Base-by-base conservation (phyloP, 2,113 vertebrate species). In the Nibea albiflora region DNA sequence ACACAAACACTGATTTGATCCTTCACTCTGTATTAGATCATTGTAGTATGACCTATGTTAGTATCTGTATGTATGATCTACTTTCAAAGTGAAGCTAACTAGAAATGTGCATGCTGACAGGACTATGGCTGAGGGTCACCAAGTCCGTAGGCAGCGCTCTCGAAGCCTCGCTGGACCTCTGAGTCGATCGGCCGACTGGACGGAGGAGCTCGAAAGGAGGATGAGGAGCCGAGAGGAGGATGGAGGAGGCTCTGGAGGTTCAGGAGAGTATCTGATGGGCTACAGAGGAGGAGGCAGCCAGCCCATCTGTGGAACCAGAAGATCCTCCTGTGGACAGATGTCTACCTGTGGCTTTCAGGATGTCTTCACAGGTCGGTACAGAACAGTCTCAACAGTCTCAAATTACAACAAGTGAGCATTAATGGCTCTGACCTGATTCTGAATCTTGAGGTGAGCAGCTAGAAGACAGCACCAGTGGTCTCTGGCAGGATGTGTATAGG, bases 181-280 rank as follows among this genome's bases (percentile, higher is more conserved):
- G 16, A 98, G 97, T 85, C 96, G 95, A 60, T 99, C 98, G 0
- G 97, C 97, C 0, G 97, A 99, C 94, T 99, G 98, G 98, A 99
- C 97, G 0, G 97, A 97, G 31, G 92, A 92, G 74, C 86, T 93
- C 0, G 92, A 93, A 52, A 86, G 62, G 80, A 84, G 86, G 65
- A 52, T 90, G 76, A 81, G 85, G 74, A 47, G 87, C 83, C 68
- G 88, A 70, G 72, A 87, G 85, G 73, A 92, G 82, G 64, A 91
- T 0, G 20, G 86, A 65, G 58, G 92, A 91, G 93, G 93, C 11
- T 96, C 96, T 0, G 93, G 91, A 1, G 93, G 93, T 14, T 96
- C 96, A 0, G 93, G 91, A 1, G 96, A 96, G 78, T 95, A 87
- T 80, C 89, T 96, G 86, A 92, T 94, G 79, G 93, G 94, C 46